These are phyloP conservation scores for Vanacampus margaritifer DNA, from an alignment of 2,113 vertebrate species.

Conservation along the genomic window DNA sequence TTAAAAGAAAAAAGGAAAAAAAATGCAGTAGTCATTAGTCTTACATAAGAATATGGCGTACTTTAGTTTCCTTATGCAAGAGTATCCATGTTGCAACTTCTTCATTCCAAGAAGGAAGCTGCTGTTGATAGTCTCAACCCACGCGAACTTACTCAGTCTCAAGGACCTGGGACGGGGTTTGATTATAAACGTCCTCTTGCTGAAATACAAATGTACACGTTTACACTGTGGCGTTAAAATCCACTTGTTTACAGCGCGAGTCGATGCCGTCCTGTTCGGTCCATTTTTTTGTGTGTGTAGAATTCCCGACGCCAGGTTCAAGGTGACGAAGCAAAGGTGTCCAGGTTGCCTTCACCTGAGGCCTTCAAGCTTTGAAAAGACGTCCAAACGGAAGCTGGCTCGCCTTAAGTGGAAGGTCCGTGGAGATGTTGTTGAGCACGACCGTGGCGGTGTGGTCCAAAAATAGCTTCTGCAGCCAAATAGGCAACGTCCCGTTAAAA, in stretches of 20 bases:
- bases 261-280: constrained; percentile 29
- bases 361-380: constrained; percentile 39
- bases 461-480: constrained; percentile 24
- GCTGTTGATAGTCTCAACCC: constrained; percentile 45
- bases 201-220: constrained; percentile 75
- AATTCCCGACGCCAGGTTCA: constrained; percentile 16
- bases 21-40: constrained; percentile 67
- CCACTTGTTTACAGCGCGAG: constrained; percentile 70
- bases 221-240: constrained; percentile 71
- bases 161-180: constrained; percentile 60
- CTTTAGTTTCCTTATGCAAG: constrained; percentile 56
- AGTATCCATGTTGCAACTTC: constrained; percentile 52
- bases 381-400: constrained; percentile 48
- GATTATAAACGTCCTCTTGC: constrained; percentile 71
- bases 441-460: constrained; percentile 19
- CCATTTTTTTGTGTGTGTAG: background rate
- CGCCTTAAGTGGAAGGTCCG: constrained; percentile 13
- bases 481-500: constrained; percentile 5
- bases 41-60: constrained; percentile 66
- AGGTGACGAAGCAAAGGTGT: constrained; percentile 28
- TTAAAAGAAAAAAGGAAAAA: constrained; percentile 36
- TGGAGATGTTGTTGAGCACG: constrained; percentile 6
- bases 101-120: constrained; percentile 46
- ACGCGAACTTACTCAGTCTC: constrained; percentile 56
- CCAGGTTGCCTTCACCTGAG: constrained; percentile 19